phyloP scores from a whole-genome alignment of 1,140 invertebrate genomes.

The Apolygus lucorum region DNA sequence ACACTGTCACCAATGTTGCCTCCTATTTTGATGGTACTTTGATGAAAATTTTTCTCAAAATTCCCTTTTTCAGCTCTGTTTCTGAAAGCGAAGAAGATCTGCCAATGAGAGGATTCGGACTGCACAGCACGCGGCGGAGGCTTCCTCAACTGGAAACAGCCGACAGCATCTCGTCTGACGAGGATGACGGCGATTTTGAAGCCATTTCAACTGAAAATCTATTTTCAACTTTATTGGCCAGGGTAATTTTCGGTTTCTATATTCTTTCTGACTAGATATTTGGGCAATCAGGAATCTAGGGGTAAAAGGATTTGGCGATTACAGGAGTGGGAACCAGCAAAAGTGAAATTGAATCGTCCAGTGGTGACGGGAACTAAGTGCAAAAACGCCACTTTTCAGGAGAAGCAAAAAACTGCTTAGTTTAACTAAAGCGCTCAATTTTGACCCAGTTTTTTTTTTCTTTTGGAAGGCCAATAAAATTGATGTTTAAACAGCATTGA shows the following conservation, averaged over 20 bases:
- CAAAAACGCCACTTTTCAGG: no score
- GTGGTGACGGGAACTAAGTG: no score
- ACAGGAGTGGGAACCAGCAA: background rate
- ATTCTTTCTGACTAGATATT: slow-evolving; percentile 20
- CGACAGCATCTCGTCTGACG: slow-evolving; percentile 76
- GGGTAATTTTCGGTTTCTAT: slow-evolving; percentile 46
- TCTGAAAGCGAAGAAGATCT: slow-evolving; percentile 32
- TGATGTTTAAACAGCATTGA: no score
- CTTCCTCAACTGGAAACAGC: slow-evolving; percentile 48
- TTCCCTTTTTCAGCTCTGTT: slow-evolving; percentile 39
- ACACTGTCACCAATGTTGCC: no score
- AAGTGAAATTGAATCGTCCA: background rate
- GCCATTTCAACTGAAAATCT: slow-evolving; percentile 81
- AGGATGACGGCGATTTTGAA: slow-evolving; percentile 83
- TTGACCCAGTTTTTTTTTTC: no score
- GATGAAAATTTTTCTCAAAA: background rate
- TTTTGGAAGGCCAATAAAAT: no score
- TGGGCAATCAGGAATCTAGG: background rate
- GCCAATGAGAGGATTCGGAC: slow-evolving; percentile 32
- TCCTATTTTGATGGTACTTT: background rate
- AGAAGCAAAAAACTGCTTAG: no score
- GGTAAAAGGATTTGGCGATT: background rate
- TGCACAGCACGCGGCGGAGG: slow-evolving; percentile 32
- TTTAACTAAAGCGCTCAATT: no score
- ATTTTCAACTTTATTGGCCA: slow-evolving; percentile 74